These are phyloP conservation scores for Rhaphigaster nebulosa DNA, from an alignment of 2,888 invertebrate genomes.

Conservation along the genomic window DNA sequence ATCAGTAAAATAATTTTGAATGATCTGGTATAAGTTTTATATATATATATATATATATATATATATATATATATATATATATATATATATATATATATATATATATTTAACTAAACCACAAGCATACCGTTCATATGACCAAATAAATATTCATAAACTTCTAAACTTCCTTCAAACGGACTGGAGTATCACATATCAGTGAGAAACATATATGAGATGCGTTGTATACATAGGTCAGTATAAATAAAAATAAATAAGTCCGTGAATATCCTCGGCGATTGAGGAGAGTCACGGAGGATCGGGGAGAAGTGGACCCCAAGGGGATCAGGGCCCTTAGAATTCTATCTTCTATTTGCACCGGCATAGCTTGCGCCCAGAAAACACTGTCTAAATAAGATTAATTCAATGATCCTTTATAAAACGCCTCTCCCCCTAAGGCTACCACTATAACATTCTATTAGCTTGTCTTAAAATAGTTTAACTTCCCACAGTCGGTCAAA, in stretches of 20 bases:
- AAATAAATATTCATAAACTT: no score
- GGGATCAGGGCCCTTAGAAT: neutral
- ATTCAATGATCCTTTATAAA: neutral
- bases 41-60: no score
- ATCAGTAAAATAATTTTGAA: no score
- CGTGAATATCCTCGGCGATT: neutral
- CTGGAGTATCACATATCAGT: neutral
- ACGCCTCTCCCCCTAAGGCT: neutral
- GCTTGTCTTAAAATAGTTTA: no score
- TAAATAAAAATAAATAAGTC: conserved; percentile 42
- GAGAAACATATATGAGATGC: neutral
- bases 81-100: no score
- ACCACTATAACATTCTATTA: neutral
- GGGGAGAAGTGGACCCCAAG: neutral
- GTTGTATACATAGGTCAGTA: neutral
- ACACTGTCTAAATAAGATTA: conserved; percentile 8
- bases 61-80: no score
- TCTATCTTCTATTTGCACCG: conserved; percentile 28
- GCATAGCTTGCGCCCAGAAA: no score
- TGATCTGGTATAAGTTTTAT: no score
- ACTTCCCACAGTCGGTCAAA: no score
- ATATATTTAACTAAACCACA: no score
- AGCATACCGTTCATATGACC: no score
- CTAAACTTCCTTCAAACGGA: neutral
- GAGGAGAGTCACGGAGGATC: conserved; percentile 15